Conservation (phyloP, 2,888 invertebrate genomes). For the Caenorhabditis parvicauda region DNA sequence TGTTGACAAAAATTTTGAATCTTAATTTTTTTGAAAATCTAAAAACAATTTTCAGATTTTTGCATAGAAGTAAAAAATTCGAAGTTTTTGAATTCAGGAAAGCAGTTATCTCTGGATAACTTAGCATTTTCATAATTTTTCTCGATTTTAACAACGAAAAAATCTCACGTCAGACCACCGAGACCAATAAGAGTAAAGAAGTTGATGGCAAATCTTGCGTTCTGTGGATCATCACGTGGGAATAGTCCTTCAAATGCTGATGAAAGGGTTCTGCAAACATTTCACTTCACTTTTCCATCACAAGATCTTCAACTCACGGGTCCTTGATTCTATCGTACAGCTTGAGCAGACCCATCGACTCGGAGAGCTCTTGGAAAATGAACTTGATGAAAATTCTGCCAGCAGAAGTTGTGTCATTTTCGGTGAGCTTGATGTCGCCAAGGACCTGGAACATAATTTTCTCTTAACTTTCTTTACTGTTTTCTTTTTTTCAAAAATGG, state of each 20-base stretch:
- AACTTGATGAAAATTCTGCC: slow-evolving; percentile 97
- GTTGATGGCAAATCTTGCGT: slow-evolving; percentile 94
- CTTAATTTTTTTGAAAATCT: too few relatives aligned
- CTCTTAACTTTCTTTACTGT: too few relatives aligned
- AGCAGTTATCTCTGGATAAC: too few relatives aligned
- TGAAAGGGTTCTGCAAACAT: slow-evolving; percentile 75
- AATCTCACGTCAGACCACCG: slow-evolving; percentile 81
- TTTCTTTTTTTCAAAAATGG: too few relatives aligned
- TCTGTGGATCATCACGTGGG: slow-evolving; percentile 90
- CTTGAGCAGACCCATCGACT: slow-evolving; percentile 90
- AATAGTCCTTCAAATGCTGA: slow-evolving; percentile 85
- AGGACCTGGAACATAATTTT: slow-evolving; percentile 74
- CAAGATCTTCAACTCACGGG: slow-evolving; percentile 74
- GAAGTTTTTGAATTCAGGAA: not conserved
- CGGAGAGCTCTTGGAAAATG: slow-evolving; percentile 86
- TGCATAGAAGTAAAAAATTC: not conserved
- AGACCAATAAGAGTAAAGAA: slow-evolving; percentile 95
- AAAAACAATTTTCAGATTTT: too few relatives aligned
- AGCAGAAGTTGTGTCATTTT: slow-evolving; percentile 95
- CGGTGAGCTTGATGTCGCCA: slow-evolving; percentile 83
- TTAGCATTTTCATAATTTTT: too few relatives aligned
- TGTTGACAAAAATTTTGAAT: too few relatives aligned
- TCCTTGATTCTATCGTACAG: slow-evolving; percentile 87
- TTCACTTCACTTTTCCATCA: not conserved
- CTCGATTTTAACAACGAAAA: not conserved